phyloP scores from a whole-genome alignment of 2,888 invertebrate species.

The Drosophila monieri region DNA sequence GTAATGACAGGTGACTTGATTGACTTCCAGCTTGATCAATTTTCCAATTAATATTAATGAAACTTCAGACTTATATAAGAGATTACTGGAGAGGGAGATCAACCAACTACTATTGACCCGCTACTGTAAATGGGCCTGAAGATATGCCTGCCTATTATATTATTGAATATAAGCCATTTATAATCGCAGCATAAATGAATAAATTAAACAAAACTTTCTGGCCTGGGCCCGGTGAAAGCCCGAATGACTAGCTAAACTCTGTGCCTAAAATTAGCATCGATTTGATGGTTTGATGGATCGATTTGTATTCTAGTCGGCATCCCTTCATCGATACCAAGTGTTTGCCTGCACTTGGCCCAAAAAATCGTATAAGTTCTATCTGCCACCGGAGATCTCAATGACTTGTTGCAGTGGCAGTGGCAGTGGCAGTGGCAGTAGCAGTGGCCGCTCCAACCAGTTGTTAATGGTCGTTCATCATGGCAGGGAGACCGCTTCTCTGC shows the following conservation, averaged over 20 bases:
- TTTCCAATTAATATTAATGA: conserved; percentile 42
- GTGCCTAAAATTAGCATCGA: neutral
- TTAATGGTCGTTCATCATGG: conserved; percentile 41
- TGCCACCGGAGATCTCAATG: conserved; percentile 35
- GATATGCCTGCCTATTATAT: conserved; percentile 30
- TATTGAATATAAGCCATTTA: conserved; percentile 9
- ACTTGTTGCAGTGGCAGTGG: conserved; percentile 24
- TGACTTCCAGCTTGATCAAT: conserved; percentile 8
- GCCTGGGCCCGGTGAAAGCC: conserved; percentile 50
- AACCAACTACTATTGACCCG: conserved; percentile 16
- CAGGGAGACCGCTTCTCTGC: conserved; percentile 53
- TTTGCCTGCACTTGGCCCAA: conserved; percentile 33
- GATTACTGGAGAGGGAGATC: conserved; percentile 1
- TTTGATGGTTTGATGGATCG: neutral
- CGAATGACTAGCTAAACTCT: neutral
- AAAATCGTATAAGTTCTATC: conserved; percentile 4
- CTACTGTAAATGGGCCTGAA: conserved; percentile 33
- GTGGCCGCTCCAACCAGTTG: conserved; percentile 24
- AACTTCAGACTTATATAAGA: conserved; percentile 30
- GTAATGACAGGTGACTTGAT: conserved; percentile 12
- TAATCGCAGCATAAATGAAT: conserved; percentile 48
- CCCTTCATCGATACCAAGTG: conserved; percentile 25
- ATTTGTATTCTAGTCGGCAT: conserved; percentile 10
- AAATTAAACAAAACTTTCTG: conserved; percentile 27
- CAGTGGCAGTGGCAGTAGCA: conserved; percentile 15